Evolutionary conservation across 2,113 vertebrate genomes (phyloP), one percentile per base, ranked within the genome.

Genomic region (Crotalus viridis): DNA sequence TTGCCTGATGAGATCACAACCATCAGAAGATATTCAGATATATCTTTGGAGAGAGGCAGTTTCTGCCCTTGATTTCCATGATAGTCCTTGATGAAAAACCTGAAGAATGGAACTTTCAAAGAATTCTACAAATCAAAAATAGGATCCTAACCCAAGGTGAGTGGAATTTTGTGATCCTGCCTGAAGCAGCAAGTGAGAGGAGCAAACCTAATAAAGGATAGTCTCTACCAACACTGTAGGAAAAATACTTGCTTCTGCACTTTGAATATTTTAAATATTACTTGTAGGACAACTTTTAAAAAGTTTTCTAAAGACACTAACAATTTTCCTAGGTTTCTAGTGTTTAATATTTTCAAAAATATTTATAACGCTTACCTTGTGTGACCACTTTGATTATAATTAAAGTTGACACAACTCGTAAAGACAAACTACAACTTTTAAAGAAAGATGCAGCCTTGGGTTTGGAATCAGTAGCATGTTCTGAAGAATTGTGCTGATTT

Each of bases 351-450:
- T 81, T 81, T 81, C 4, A 21, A 69, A 54, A 87, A 86, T 64
- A 56, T 39, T 33, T 61, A 8, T 1, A 94, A 89, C 90, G 88
- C 96, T 95, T 96, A 99, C 99, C 98, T 98, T 98, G 98, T 92
- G 98, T 98, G 94, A 98, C 95, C 90, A 98, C 99, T 96, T 96
- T 98, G 54, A 99, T 97, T 95, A 98, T 95, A 96, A 99, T 98
- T 95, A 99, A 97, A 88, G 96, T 97, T 92, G 98, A 98, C 90
- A 99, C 95, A 93, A 99, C 97, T 90, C 98, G 97, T 91, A 98
- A 94, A 91, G 98, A 97, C 91, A 98, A 97, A 95, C 64, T 98
- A 90, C 97, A 96, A 92, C 98, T 99, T 95, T 94, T 98, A 95
- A 98, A 98, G 92, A 99, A 98, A 54, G 96, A 93, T 87, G 95